Evolutionary conservation across 2,888 invertebrate species (phyloP), one percentile per base, ranked within the genome.

Genomic region (Calephelis perditalis): DNA sequence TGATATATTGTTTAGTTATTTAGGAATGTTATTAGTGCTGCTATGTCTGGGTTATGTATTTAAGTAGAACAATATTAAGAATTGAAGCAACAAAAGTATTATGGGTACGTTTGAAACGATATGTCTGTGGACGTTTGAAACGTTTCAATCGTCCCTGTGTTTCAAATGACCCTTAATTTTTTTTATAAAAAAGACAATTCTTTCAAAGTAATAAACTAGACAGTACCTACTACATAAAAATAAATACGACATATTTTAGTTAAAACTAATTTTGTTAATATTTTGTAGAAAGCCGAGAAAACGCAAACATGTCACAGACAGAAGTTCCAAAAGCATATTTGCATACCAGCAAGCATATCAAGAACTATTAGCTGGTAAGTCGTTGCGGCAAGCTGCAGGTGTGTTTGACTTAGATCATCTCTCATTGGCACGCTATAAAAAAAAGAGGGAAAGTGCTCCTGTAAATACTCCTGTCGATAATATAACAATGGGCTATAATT

Each of bases 401-500:
- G 3, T 59, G 44, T 59, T 59, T 59, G 52, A 52, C 40, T 52
- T 59, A 35, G 40, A 52, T 40, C 59, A 59, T 26, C 43, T 59
- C 15, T 59, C 59, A 43, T 44, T 59, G 49, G 12, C 59, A 37
- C 12, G 59, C 12, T 59, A 54, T 43, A 59, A 59, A 52, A 40
- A 59, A 26, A 59, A 58, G 52, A 45, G 45, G 12, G n/a, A 56
- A 47, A 56, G 47, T 59, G 54, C 59, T 37, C 59, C 52, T 52
- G 59, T 12, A 44, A 35, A 43, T 62, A 56, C 49, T 36, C 45
- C 61, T 57, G 46, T 61, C 45, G 59, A 62, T 43, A 46, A 49
- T 57, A 59, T 64, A 62, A 62, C 44, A 26, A 62, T 64, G 62
- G 59, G 61, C 15, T 62, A 64, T 54, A 64, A 61, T 62, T 63